Base-by-base conservation (phyloP, 2,797 vertebrate species). In the Coracias cyanogaster region DNA sequence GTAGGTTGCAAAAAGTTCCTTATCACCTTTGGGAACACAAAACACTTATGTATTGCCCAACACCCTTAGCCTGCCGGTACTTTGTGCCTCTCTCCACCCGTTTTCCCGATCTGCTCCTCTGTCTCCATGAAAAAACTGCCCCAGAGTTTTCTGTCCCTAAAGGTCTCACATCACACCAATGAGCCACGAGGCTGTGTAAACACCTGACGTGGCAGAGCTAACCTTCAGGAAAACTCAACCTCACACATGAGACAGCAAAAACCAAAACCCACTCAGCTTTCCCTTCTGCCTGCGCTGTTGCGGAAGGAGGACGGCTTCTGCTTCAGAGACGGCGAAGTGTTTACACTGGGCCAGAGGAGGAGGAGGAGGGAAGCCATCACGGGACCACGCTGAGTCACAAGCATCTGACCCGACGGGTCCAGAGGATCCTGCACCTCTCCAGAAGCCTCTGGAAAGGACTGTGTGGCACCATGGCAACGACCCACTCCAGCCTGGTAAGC, bases 381-480 rank as follows among this genome's bases (percentile, higher is more conserved):
- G 37, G 49, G 95, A 91, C 71, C 0, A 1, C 31, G 86, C 66
- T 97, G 97, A 97, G 93, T 97, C 97, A 97, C 84, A 76, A 13
- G n/a, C 8, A 1, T 37, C 80, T 85, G 86, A 90, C 25, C 64
- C 0, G 4, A 12, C 0, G 1, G 1, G 2, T 7, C 58, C 3
- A 15, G 77, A 67, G 60, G 22, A 78, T 57, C 51, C 79, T 52
- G 48, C 71, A 48, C 28, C 31, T 71, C 78, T 80, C 79, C 83
- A 84, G 91, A 97, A 95, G 61, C 19, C 52, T 94, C 95, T 89
- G 81, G 94, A 96, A 37, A 90, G 60, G 66, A 72, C n/a, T 0
- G 0, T 7, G 35, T 9, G 69, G 18, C 37, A 65, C 28, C 1
- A 0, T 1, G 9, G 6, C 33, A 58, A n/a, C 0, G 18, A 71